Evolutionary conservation across 2,797 vertebrate genomes (phyloP).

Genomic region (Eleutherodactylus coqui): DNA sequence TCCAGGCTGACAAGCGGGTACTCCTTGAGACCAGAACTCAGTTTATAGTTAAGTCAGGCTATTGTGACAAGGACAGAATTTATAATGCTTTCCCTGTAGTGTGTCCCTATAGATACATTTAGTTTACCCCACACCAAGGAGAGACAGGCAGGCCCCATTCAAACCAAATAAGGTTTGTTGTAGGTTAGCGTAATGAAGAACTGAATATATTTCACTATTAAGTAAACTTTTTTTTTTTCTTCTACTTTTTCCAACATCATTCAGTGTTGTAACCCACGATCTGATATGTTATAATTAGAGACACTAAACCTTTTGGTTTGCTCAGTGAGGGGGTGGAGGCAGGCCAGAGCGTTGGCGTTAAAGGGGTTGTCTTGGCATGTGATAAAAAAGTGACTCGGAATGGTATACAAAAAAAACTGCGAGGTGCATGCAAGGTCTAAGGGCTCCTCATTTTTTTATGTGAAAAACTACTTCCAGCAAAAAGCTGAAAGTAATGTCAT

Average conservation of each 20-base stretch:
- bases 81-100: neutral
- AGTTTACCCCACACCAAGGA: neutral
- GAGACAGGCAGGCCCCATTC: neutral
- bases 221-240: constrained; percentile 28
- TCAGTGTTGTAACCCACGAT: neutral
- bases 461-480: too few relatives aligned
- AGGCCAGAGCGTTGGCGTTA: neutral
- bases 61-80: constrained; percentile 7
- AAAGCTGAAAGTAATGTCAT: too few relatives aligned
- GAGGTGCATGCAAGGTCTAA: too few relatives aligned
- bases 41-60: neutral
- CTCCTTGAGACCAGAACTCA: neutral
- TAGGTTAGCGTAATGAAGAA: neutral
- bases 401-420: too few relatives aligned
- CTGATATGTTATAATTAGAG: constrained; percentile 14
- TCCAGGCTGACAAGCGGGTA: neutral
- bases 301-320: neutral
- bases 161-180: neutral
- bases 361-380: too few relatives aligned
- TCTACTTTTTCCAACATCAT: neutral
- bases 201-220: neutral
- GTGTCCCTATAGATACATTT: neutral
- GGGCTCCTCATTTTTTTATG: too few relatives aligned
- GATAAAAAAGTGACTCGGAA: too few relatives aligned
- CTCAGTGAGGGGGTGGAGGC: neutral